Percentiles rank a stretch among this genome's conserved stretches.
phyloP scores from a whole-genome alignment of 2,113 vertebrate genomes.

The Silurus asotus region DNA sequence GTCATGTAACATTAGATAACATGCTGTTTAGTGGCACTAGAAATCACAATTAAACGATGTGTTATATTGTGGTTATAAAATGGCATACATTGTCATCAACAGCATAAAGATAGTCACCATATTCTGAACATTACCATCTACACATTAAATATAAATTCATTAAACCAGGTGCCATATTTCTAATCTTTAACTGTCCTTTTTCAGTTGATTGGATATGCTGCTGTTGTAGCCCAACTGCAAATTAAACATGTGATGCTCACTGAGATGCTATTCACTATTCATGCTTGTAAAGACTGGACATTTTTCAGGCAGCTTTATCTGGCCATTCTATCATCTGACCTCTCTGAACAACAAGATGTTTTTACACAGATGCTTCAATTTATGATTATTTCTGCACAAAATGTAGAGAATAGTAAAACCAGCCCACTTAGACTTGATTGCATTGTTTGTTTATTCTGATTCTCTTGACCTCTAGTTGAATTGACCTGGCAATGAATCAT shows the following conservation, averaged over 20 bases:
- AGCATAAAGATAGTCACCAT: background rate
- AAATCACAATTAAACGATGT: background rate
- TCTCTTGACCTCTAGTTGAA: background rate
- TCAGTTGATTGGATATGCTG: background rate
- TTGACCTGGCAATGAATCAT: background rate
- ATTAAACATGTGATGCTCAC: background rate
- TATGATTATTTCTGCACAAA: background rate
- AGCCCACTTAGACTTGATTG: background rate
- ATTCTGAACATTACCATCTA: background rate
- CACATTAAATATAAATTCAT: background rate
- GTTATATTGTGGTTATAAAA: background rate
- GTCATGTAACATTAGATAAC: background rate
- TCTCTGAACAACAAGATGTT: background rate
- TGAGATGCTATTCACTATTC: background rate
- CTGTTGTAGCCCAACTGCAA: background rate
- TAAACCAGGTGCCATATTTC: background rate
- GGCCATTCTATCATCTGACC: background rate
- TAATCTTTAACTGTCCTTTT: background rate
- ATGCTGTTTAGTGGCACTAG: background rate
- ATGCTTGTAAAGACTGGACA: background rate
- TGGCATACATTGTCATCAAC: background rate
- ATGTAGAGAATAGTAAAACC: background rate
- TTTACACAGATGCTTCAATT: background rate
- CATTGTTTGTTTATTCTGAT: background rate
- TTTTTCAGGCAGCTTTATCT: background rate